Conservation (phyloP, 2,113 vertebrate genomes). For the Neogobius melanostomus region DNA sequence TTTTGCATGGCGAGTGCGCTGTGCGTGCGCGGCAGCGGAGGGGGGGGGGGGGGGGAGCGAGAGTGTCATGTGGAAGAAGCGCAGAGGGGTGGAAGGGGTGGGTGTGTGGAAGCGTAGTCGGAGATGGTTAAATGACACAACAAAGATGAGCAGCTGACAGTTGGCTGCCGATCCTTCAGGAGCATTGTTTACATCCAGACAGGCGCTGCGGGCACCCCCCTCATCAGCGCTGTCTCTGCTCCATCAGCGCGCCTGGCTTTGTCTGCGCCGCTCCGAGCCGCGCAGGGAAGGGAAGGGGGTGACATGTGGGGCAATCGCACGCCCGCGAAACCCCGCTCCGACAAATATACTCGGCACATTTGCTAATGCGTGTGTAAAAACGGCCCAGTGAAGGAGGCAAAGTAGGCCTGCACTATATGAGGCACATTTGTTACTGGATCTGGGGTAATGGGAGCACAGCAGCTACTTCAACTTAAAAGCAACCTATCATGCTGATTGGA, state of each 20-base stretch:
- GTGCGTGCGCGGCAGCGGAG: neutral
- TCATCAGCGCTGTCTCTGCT: conserved; percentile 72
- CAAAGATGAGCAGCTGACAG: conserved; percentile 98
- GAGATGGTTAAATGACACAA: conserved; percentile 97
- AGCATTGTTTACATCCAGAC: conserved; percentile 92
- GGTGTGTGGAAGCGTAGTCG: conserved; percentile 61
- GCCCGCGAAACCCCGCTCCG: conserved; percentile 22
- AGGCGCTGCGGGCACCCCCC: conserved; percentile 83
- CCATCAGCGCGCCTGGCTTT: conserved; percentile 69
- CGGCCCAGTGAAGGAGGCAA: neutral
- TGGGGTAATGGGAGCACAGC: neutral
- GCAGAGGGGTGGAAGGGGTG: neutral
- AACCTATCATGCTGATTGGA: neutral
- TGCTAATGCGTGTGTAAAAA: conserved; percentile 32
- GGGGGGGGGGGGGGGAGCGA: conserved; percentile 75
- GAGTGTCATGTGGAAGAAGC: conserved; percentile 70
- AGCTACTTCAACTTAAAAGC: neutral
- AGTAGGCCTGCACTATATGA: neutral
- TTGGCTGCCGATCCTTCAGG: conserved; percentile 91
- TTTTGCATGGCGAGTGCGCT: conserved; percentile 70
- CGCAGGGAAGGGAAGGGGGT: conserved; percentile 57
- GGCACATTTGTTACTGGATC: neutral
- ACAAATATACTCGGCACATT: conserved; percentile 49
- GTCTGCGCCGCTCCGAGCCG: conserved; percentile 63
- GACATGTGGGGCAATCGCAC: conserved; percentile 67